Conservation (phyloP, 1,140 invertebrate species). For the Diachasmimorpha longicaudata region DNA sequence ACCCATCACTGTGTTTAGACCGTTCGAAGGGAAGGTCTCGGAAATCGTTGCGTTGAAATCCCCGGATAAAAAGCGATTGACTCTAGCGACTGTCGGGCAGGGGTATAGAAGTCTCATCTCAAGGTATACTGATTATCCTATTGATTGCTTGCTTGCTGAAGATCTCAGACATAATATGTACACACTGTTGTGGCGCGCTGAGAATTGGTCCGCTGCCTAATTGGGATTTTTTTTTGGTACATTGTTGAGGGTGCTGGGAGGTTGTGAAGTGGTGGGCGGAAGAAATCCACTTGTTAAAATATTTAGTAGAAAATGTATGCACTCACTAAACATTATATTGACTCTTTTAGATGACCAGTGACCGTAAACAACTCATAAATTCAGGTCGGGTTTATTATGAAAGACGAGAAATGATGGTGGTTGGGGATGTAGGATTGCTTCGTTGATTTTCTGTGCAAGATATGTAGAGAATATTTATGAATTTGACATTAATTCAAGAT, state of each 20-base stretch:
- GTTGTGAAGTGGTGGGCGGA: too few relatives aligned
- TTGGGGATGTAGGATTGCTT: too few relatives aligned
- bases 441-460: too few relatives aligned
- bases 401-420: too few relatives aligned
- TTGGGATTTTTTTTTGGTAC: neutral
- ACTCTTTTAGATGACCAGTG: too few relatives aligned
- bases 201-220: constrained; percentile 73
- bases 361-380: too few relatives aligned
- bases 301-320: too few relatives aligned
- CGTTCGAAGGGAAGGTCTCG: constrained; percentile 82
- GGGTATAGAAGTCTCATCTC: constrained; percentile 83
- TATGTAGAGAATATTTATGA: too few relatives aligned
- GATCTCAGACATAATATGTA: constrained; percentile 70
- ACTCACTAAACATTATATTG: too few relatives aligned
- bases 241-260: neutral
- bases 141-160: constrained; percentile 54
- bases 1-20: constrained; percentile 88
- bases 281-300: too few relatives aligned
- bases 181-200: constrained; percentile 74
- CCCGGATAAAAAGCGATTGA: constrained; percentile 58
- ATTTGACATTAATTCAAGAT: too few relatives aligned
- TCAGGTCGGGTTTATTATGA: too few relatives aligned
- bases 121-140: constrained; percentile 69
- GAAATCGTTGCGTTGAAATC: constrained; percentile 57
- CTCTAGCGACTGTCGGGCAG: constrained; percentile 80